Evolutionary conservation across 2,888 invertebrate genomes (phyloP).

Genomic region (Lamellibrachia satsuma): DNA sequence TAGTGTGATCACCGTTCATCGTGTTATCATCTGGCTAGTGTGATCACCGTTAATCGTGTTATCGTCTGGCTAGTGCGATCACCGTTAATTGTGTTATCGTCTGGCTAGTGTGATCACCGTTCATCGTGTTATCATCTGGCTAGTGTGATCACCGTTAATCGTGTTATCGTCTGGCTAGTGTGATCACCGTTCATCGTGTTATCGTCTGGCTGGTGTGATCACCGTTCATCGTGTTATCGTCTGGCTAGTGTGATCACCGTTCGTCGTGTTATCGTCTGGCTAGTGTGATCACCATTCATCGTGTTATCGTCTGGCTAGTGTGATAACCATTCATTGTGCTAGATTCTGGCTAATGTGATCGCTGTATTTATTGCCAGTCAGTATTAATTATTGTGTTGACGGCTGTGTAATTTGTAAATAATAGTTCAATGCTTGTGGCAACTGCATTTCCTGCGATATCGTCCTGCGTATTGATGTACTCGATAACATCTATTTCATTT

Average conservation of each 20-base stretch:
- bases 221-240: not conserved
- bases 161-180: not conserved
- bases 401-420: not conserved
- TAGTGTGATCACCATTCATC: not conserved
- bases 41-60: not conserved
- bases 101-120: not conserved
- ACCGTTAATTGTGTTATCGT: not conserved
- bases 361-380: slow-evolving; percentile 17
- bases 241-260: not conserved
- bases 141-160: not conserved
- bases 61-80: not conserved
- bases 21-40: not conserved
- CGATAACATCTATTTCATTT: not conserved
- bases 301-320: not conserved
- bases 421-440: slow-evolving; percentile 9
- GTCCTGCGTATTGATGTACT: not conserved
- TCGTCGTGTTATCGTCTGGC: not conserved
- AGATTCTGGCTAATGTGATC: not conserved
- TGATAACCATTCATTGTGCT: not conserved
- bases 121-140: not conserved
- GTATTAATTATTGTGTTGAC: not conserved
- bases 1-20: not conserved
- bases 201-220: not conserved
- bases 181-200: not conserved
- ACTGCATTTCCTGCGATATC: not conserved